Evolutionary conservation across 2,797 vertebrate species (phyloP).

Genomic region (Pipistrellus pipistrellus): DNA sequence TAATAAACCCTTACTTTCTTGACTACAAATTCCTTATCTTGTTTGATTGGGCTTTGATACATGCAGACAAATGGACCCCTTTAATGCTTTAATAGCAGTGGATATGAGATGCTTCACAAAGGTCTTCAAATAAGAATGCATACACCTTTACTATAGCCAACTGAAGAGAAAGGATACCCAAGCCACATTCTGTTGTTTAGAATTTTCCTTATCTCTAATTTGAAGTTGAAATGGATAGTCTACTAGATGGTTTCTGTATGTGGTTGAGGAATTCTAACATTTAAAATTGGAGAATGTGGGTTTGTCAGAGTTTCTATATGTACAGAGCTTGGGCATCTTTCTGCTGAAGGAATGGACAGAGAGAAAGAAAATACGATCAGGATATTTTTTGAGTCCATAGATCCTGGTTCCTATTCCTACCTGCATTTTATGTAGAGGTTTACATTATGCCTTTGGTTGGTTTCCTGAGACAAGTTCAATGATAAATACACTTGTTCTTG

Average conservation of each 20-base stretch:
- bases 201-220: background rate
- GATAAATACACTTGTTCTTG: background rate
- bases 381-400: background rate
- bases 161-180: background rate
- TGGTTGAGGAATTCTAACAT: background rate
- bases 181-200: background rate
- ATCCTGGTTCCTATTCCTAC: background rate
- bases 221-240: background rate
- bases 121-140: background rate
- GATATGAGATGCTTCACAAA: background rate
- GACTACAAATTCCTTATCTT: background rate
- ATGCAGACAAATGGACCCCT: no score
- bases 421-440: background rate
- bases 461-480: background rate
- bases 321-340: background rate
- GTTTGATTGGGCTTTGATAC: background rate
- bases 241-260: background rate
- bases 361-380: background rate
- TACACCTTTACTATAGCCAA: background rate
- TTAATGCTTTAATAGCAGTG: background rate
- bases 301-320: background rate
- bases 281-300: background rate
- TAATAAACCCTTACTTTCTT: background rate
- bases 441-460: background rate
- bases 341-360: background rate